These are phyloP conservation scores for Andrena fulva DNA, from an alignment of 2,888 invertebrate species.

Conservation along the genomic window DNA sequence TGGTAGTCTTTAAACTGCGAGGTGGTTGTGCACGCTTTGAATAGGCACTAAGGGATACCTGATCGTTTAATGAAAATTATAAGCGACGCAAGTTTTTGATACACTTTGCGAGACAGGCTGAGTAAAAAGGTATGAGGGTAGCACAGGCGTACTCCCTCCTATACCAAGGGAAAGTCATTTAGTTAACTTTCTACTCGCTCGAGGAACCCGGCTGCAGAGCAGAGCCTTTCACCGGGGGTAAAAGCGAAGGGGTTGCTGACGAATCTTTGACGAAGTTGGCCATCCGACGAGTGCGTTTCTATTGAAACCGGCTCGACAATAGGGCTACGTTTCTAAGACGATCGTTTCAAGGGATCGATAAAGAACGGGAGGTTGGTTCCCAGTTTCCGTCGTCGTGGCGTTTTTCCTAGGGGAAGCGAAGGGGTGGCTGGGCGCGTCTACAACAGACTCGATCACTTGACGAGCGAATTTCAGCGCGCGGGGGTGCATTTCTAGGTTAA, in stretches of 20 bases:
- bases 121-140: no score
- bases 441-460: neutral
- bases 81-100: neutral
- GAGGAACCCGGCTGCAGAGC: neutral
- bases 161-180: neutral
- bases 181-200: neutral
- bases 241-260: slow-evolving; percentile 5
- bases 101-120: neutral
- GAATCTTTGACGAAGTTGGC: neutral
- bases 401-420: slow-evolving; percentile 4
- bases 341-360: neutral
- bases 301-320: neutral
- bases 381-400: neutral
- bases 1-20: no score
- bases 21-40: no score
- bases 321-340: neutral
- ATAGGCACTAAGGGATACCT: no score
- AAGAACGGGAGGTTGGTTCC: neutral
- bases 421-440: neutral
- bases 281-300: neutral
- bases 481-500: slow-evolving; percentile 8
- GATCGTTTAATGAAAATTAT: neutral
- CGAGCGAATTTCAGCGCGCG: neutral
- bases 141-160: no score
- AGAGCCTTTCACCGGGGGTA: neutral